Evolutionary conservation across 2,888 invertebrate species (phyloP), one percentile per base, ranked within the genome.

Genomic region (Heliothis peltigera): DNA sequence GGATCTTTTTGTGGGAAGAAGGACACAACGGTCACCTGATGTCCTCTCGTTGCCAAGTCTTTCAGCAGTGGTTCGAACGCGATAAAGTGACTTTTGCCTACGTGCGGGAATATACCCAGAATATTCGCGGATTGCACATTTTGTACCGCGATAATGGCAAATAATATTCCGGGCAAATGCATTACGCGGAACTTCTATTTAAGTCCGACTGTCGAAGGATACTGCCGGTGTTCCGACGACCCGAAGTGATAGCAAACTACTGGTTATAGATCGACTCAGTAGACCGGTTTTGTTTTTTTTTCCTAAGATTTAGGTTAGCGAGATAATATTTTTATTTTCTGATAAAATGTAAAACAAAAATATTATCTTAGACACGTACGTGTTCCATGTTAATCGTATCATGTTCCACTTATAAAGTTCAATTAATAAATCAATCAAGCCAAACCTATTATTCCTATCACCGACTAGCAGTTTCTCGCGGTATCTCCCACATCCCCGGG

Each of bases 1-100:
- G 93, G 92, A 56, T 91, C 83, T 66, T 90, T 90, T 46, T 88
- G 73, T 0, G 96, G 96, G 83, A 96, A 96, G 84, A 95, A 95
- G 0, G 96, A 96, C 1, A 95, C 89, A 1, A 96, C 95, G 8
- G 96, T 96, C 2, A 96, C 84, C 22, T 96, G 91, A 81, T 96
- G 96, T 0, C 96, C 96, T 32, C 94, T 90, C 19, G 88, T 87
- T 0, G 95, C 95, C 51, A 97, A 85, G 51, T 91, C 94, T 47
- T 91, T 90, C 7, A 96, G 81, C 7, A 96, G 85, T 0, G 95
- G 95, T 53, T 95, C 92, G 83, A 96, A 96, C 0, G 96, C 95
- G 82, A 95, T 91, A 71, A 96, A 96, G 79, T 97, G 97, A 75
- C 96, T 96, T 61, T 93, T 95, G 0, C 96, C 96, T 0, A 94